Base-by-base conservation (phyloP, 1,140 invertebrate genomes). In the Drosophila insularis region DNA sequence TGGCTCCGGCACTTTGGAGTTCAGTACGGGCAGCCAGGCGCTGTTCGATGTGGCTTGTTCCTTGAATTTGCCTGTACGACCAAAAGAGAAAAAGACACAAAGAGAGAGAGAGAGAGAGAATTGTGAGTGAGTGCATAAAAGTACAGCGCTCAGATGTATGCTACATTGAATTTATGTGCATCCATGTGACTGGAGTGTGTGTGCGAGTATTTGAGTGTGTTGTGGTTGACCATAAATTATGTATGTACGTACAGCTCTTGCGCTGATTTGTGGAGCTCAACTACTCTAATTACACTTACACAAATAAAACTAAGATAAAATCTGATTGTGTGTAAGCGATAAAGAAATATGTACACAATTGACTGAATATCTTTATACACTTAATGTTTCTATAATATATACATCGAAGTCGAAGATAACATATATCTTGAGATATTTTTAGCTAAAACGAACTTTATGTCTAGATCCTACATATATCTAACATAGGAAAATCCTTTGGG, bases 1-100 rank as follows among this genome's bases (percentile, higher is more conserved):
- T 27, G 97, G 96, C 81, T 95, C 95, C 4, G 97, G 97, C 23
- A 97, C 96, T 77, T 95, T 94, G 19, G 94, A 93, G 55, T 94
- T 93, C 37, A 95, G 90, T 11, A 95, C 95, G 2, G 95, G 94
- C 67, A 95, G 81, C 95, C 95, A 95, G 23, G 96, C 96, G 3
- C 96, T 96, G 65, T 95, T 96, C 4, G 95, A 95, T 13, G 95
- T 95, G 1, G 95, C 94, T 93, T 97, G 95, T 80, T 95, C 95
- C 89, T 95, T 95, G 91, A 96, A 96, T 84, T 94, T 93, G 74
- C 91, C 91, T 92, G 74, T 31, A 64, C 32, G 7, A 46, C 14
- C 0, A 4, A 53, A 39, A 60, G 31, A 31, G 32, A 37, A 31
- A 50, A 11, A 39, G 10, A 32, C 0, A 54, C 4, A 6, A n/a